Evolutionary conservation across 2,888 invertebrate genomes (phyloP).

Genomic region (Campoplex capitator): DNA sequence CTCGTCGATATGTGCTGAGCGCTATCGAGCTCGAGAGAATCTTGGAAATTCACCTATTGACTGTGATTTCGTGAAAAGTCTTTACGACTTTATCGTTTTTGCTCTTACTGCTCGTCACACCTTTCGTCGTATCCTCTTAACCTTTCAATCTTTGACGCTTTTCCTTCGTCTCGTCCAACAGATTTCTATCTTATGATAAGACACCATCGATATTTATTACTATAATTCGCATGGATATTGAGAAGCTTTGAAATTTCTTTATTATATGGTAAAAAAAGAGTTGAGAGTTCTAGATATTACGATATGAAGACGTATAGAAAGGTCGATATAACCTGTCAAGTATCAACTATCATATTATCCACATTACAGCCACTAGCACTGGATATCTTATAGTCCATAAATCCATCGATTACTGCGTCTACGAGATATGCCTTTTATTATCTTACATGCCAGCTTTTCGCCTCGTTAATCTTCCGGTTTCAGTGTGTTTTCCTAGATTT

Average conservation of each 20-base stretch:
- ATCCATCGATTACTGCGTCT: constrained; percentile 33
- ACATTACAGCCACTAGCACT: constrained; percentile 13
- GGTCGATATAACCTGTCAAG: constrained; percentile 3
- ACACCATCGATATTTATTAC: constrained; percentile 60
- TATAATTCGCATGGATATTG: constrained; percentile 56
- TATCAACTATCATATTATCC: constrained; percentile 36
- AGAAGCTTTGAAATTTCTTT: neutral
- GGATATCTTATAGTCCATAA: constrained; percentile 37
- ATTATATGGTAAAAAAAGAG: neutral
- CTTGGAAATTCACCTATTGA: constrained; percentile 46
- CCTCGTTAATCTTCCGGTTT: constrained; percentile 1
- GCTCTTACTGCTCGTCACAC: neutral
- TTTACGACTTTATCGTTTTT: constrained; percentile 43
- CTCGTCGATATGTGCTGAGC: constrained; percentile 11
- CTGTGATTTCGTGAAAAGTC: constrained; percentile 48
- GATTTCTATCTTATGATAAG: constrained; percentile 56
- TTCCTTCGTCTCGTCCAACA: constrained; percentile 17
- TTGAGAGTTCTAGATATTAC: constrained; percentile 3
- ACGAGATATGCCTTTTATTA: constrained; percentile 28
- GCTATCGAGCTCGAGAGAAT: neutral
- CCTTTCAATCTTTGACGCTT: constrained; percentile 10
- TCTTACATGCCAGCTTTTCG: neutral
- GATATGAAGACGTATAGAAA: constrained; percentile 5
- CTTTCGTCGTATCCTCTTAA: constrained; percentile 23
- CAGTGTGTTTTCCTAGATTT: neutral